Evolutionary conservation across 2,888 invertebrate genomes (phyloP).

Genomic region (Dermolepida albohirtum): DNA sequence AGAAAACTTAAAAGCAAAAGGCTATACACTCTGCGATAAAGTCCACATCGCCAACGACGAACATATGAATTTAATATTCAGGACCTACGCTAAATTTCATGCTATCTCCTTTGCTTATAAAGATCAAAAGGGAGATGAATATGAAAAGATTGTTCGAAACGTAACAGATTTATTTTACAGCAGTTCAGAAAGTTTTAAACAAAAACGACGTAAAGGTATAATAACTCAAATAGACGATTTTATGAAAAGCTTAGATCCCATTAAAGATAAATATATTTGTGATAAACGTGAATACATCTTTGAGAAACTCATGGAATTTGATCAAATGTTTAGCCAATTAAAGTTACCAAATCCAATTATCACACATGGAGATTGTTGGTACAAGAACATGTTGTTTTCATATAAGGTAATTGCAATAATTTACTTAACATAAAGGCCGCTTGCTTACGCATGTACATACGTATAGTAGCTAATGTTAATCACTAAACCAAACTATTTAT

Average conservation of each 20-base stretch:
- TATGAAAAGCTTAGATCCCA: constrained; percentile 23
- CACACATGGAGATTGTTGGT: constrained; percentile 47
- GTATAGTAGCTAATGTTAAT: no score
- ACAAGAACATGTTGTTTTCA: constrained; percentile 47
- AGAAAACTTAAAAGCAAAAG: constrained; percentile 53
- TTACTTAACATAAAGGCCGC: no score
- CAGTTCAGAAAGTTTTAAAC: neutral
- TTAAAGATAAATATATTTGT: constrained; percentile 19
- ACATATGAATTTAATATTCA: constrained; percentile 54
- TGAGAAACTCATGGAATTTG: constrained; percentile 3
- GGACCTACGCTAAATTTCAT: constrained; percentile 58
- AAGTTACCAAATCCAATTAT: constrained; percentile 29
- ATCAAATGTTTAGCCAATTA: neutral
- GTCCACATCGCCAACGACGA: constrained; percentile 53
- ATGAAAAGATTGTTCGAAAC: constrained; percentile 8
- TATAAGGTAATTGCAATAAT: constrained; percentile 37
- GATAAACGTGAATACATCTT: constrained; percentile 1
- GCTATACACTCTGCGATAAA: constrained; percentile 53
- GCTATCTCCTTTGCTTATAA: constrained; percentile 55
- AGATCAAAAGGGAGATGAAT: constrained; percentile 50
- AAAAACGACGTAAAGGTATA: neutral
- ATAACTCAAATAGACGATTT: neutral
- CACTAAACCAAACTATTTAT: no score
- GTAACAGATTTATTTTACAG: constrained; percentile 1
- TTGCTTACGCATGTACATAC: no score